A percentile compares a stretch with the other conserved stretches of the same genome.
These are phyloP conservation scores for Gallinago nigripennis DNA, from an alignment of 2,797 vertebrate genomes.

Conservation along the genomic window DNA sequence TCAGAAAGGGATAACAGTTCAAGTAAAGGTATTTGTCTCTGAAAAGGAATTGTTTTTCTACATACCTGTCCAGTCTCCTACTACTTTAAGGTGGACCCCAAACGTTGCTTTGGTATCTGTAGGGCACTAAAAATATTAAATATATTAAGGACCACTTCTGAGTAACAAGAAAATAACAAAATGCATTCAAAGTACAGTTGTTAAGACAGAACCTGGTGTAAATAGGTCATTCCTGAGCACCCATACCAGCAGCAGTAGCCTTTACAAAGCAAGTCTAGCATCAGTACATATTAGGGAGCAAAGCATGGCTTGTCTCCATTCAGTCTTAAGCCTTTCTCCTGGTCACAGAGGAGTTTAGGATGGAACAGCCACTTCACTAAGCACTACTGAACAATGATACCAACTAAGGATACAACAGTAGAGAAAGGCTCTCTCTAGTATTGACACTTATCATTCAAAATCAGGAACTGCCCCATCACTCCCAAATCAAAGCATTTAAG, in stretches of 20 bases:
- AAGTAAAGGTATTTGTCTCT: constrained; percentile 16
- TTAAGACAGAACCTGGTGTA: background rate
- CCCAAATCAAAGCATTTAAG: background rate
- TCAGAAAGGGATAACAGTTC: background rate
- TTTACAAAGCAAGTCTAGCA: background rate
- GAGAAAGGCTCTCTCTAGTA: background rate
- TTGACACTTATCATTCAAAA: background rate
- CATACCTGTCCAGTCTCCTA: constrained; percentile 98
- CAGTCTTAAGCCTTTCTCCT: background rate
- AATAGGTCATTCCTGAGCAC: background rate
- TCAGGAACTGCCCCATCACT: background rate
- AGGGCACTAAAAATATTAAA: constrained; percentile 88
- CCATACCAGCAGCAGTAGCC: background rate
- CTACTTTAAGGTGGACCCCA: constrained; percentile 92
- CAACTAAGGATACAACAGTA: background rate
- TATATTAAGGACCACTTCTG: constrained; percentile 48
- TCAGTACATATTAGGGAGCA: background rate
- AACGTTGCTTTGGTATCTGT: constrained; percentile 91
- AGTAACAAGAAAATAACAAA: constrained; percentile 15
- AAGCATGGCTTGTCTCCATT: background rate
- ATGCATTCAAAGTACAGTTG: constrained; percentile 28
- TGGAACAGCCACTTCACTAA: background rate
- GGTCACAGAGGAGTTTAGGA: background rate
- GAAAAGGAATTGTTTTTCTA: constrained; percentile 53
- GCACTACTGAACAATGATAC: background rate